Conservation (phyloP, 2,888 invertebrate species). For the Dryobota labecula region DNA sequence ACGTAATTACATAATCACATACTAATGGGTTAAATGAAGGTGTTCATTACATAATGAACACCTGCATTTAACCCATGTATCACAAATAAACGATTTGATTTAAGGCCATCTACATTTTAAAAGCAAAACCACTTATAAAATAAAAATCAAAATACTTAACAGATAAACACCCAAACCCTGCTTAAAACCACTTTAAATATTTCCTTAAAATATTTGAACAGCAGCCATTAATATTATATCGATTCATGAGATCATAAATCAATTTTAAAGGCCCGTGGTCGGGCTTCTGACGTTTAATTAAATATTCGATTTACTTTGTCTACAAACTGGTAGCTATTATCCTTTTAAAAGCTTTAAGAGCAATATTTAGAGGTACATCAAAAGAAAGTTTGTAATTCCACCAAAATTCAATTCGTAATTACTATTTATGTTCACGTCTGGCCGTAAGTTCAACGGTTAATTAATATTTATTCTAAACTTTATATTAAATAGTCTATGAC, state of each 20-base stretch:
- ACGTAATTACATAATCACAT: too few relatives aligned
- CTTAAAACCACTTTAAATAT: conserved; percentile 37
- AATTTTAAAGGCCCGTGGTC: conserved; percentile 55
- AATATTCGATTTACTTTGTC: conserved; percentile 69
- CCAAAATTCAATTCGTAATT: conserved; percentile 53
- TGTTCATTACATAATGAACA: too few relatives aligned
- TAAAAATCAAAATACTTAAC: not conserved
- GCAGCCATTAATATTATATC: conserved; percentile 51
- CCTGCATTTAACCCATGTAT: too few relatives aligned
- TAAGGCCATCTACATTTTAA: too few relatives aligned
- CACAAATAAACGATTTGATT: too few relatives aligned
- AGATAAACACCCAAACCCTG: not conserved
- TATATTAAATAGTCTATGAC: not conserved
- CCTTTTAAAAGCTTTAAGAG: conserved; percentile 55
- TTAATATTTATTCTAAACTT: conserved; percentile 4
- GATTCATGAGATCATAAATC: conserved; percentile 63
- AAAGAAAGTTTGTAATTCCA: conserved; percentile 49
- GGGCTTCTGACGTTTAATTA: conserved; percentile 69
- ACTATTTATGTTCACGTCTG: conserved; percentile 25
- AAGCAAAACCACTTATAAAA: not conserved
- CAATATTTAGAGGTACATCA: conserved; percentile 59
- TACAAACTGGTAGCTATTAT: conserved; percentile 60
- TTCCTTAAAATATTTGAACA: conserved; percentile 38
- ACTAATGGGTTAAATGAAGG: too few relatives aligned
- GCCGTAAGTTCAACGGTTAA: not conserved